Percentiles rank a stretch among this genome's conserved stretches.
Conservation (phyloP, 92 coral and sea anemone species). For the Meandrina meandrites region DNA sequence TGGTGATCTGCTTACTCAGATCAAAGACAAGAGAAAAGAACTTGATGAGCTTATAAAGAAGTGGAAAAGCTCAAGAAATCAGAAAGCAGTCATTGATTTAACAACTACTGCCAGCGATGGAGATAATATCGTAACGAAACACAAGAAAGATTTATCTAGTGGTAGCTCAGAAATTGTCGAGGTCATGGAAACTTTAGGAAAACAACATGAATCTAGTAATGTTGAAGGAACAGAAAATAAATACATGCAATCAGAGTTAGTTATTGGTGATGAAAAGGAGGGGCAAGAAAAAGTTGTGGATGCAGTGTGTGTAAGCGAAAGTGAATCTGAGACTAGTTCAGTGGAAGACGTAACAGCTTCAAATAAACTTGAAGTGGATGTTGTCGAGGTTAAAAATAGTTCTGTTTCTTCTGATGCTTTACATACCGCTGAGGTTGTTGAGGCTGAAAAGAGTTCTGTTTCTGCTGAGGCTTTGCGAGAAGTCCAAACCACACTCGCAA, state of each 20-base stretch:
- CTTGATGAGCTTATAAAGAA: slow-evolving; percentile 50
- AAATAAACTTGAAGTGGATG: not conserved
- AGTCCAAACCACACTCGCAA: not conserved
- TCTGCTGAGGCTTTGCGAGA: not conserved
- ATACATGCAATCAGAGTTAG: not conserved
- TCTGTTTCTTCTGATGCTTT: not conserved
- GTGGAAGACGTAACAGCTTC: slow-evolving; percentile 19
- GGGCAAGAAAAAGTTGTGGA: not conserved
- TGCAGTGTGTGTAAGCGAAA: slow-evolving; percentile 4
- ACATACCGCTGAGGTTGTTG: not conserved
- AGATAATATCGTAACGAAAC: not conserved
- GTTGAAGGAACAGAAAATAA: slow-evolving; percentile 4
- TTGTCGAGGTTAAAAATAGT: not conserved
- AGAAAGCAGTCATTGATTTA: slow-evolving; percentile 7
- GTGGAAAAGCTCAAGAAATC: slow-evolving; percentile 39
- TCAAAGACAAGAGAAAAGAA: slow-evolving; percentile 51
- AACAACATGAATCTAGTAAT: not conserved
- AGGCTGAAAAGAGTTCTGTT: not conserved
- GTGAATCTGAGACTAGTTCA: slow-evolving; percentile 35
- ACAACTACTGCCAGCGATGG: not conserved
- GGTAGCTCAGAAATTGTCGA: not conserved
- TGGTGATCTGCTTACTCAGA: slow-evolving; percentile 33
- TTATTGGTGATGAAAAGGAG: not conserved
- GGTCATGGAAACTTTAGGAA: not conserved
- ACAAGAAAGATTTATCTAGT: not conserved